Evolutionary conservation across 2,113 vertebrate genomes (phyloP).

Genomic region (Silurus meridionalis): DNA sequence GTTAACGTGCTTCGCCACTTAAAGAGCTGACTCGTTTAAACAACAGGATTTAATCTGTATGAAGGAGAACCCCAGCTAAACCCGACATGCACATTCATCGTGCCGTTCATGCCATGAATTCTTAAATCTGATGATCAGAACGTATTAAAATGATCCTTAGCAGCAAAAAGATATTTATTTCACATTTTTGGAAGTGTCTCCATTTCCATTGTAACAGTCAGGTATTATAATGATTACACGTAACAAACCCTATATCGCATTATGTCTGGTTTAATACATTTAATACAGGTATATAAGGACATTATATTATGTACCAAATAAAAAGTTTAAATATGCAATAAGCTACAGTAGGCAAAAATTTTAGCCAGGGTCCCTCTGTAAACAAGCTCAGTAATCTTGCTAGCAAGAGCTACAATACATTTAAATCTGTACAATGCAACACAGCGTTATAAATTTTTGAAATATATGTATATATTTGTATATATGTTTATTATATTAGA

Average conservation of each 20-base stretch:
- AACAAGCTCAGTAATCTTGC: neutral
- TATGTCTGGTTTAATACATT: no score
- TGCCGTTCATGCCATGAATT: neutral
- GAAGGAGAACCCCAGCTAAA: neutral
- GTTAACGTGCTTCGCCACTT: conserved; percentile 32
- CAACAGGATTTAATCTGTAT: neutral
- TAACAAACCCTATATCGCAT: no score
- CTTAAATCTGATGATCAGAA: neutral
- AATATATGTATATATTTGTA: neutral
- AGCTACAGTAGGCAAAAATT: no score
- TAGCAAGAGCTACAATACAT: neutral
- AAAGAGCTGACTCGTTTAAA: neutral
- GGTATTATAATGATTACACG: no score
- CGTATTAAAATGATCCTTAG: no score
- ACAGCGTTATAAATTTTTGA: neutral
- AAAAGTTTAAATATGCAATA: no score
- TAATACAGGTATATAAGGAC: no score
- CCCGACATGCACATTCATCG: neutral
- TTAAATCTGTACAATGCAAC: neutral
- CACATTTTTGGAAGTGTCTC: no score
- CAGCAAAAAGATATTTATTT: no score
- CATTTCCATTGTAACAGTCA: no score
- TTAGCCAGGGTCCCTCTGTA: neutral
- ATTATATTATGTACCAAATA: no score
- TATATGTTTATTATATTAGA: no score